Evolutionary conservation across 2,797 vertebrate species (phyloP).

Genomic region (Danio tinwini): DNA sequence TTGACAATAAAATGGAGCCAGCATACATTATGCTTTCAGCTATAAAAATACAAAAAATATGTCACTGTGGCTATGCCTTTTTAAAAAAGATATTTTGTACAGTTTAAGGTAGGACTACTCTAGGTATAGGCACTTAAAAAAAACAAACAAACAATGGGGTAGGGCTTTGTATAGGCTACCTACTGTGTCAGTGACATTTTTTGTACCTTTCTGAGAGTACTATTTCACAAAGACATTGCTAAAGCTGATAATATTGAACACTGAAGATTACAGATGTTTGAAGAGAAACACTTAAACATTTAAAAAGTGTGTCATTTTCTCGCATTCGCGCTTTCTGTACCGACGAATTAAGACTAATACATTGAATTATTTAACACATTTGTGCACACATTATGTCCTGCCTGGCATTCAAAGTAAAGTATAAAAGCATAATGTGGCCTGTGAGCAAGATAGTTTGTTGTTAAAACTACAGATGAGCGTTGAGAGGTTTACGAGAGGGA

Average conservation of each 20-base stretch:
- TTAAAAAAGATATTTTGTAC: too few species aligned
- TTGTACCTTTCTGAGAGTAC: too few species aligned
- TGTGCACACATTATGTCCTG: constrained; percentile 7
- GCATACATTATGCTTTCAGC: not conserved
- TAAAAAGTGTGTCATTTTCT: not conserved
- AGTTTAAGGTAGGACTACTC: too few species aligned
- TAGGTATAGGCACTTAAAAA: too few species aligned
- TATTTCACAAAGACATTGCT: not conserved
- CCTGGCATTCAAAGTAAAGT: constrained; percentile 29
- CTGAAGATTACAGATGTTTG: not conserved
- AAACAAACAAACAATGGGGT: too few species aligned
- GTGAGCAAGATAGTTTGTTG: constrained; percentile 46
- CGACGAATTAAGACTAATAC: constrained; percentile 24
- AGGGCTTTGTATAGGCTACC: too few species aligned
- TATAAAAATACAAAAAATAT: too few species aligned
- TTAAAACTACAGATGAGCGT: constrained; percentile 52
- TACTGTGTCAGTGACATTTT: too few species aligned
- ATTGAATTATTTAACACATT: constrained; percentile 31
- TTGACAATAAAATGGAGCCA: not conserved
- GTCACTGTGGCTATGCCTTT: too few species aligned
- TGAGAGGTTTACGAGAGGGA: constrained; percentile 57
- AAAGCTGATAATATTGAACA: not conserved
- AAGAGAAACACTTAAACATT: not conserved
- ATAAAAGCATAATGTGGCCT: constrained; percentile 45
- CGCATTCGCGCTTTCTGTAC: not conserved